phyloP scores from a whole-genome alignment of 2,888 invertebrate genomes.

The Xylota segnis region DNA sequence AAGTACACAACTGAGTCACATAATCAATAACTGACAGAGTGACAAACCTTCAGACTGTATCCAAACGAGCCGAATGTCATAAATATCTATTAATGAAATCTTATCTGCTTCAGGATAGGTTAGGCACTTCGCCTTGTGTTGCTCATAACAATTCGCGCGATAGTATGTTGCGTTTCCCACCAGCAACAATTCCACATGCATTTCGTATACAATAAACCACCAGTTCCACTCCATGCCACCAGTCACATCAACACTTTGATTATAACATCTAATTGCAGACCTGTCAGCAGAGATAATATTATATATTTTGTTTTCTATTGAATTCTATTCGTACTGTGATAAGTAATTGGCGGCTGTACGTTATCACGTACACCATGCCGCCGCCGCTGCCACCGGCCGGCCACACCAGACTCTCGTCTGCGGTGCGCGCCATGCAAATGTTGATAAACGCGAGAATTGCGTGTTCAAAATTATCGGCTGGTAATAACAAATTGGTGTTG shows the following conservation, averaged over 20 bases:
- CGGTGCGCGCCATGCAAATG: slow-evolving; percentile 60
- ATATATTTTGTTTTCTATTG: slow-evolving; percentile 16
- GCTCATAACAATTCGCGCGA: background rate
- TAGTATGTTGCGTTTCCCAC: background rate
- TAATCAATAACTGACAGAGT: too few relatives aligned
- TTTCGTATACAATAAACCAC: background rate
- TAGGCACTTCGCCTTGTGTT: background rate
- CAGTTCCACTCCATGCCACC: slow-evolving; percentile 26
- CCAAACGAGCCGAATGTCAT: too few relatives aligned
- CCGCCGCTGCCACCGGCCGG: background rate
- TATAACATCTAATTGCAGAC: slow-evolving; percentile 53
- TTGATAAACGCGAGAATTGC: slow-evolving; percentile 63
- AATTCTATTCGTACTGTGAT: slow-evolving; percentile 40
- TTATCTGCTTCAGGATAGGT: background rate
- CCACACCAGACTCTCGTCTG: slow-evolving; percentile 28
- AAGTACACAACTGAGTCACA: too few relatives aligned
- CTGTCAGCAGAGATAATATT: slow-evolving; percentile 44
- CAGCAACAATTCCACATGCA: slow-evolving; percentile 23
- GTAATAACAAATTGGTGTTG: slow-evolving; percentile 32
- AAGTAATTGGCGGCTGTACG: slow-evolving; percentile 26
- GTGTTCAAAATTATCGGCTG: slow-evolving; percentile 53
- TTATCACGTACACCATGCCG: slow-evolving; percentile 44
- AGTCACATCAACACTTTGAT: slow-evolving; percentile 61
- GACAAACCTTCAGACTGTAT: too few relatives aligned
- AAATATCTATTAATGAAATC: background rate